phyloP scores from a whole-genome alignment of 2,888 invertebrate species.

The Dicyrtomina minuta region DNA sequence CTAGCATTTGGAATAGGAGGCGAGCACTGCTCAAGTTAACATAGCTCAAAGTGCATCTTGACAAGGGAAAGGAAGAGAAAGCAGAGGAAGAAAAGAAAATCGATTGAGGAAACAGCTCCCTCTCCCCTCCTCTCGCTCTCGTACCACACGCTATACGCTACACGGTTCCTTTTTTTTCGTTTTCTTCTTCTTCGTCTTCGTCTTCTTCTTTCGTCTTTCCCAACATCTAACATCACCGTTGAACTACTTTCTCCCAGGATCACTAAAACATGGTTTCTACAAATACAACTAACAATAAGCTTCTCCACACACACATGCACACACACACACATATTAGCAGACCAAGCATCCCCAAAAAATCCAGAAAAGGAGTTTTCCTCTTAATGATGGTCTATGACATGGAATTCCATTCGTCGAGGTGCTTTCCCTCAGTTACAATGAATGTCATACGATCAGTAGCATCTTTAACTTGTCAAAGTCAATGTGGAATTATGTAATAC shows the following conservation, averaged over 20 bases:
- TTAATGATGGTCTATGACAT: no score
- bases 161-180: slow-evolving; percentile 21
- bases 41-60: slow-evolving; percentile 25
- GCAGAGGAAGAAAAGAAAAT: slow-evolving; percentile 30
- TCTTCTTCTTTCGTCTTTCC: no score
- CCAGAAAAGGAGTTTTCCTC: neutral
- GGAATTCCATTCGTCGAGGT: no score
- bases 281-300: slow-evolving; percentile 24
- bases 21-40: slow-evolving; percentile 11
- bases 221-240: slow-evolving; percentile 28
- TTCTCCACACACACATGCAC: neutral
- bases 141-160: no score
- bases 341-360: neutral
- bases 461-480: no score
- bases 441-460: no score
- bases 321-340: neutral
- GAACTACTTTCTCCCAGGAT: slow-evolving; percentile 30
- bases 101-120: slow-evolving; percentile 32
- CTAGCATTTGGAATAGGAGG: slow-evolving; percentile 17
- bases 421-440: neutral
- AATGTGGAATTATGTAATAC: no score
- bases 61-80: slow-evolving; percentile 10
- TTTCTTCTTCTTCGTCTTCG: no score
- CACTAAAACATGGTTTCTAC: slow-evolving; percentile 20
- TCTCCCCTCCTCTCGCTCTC: slow-evolving; percentile 27